Evolutionary conservation across 2,888 invertebrate genomes (phyloP), one percentile per base, ranked within the genome.

Genomic region (Eubasilissa splendida): DNA sequence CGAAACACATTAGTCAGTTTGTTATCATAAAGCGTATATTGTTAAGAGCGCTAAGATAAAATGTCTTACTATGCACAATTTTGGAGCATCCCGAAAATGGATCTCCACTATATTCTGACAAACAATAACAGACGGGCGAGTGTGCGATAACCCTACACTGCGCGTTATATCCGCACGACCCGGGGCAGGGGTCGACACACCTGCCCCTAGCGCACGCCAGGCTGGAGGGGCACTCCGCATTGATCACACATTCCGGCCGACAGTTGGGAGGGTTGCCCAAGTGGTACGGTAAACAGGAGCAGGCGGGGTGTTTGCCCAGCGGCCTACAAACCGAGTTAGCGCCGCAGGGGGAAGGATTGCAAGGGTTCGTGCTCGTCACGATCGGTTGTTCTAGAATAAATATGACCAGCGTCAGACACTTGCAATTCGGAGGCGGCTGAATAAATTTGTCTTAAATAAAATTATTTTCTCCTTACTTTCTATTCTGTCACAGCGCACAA

Each of bases 261-360:
- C 93, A 93, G 84, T 92, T 91, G 7, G 93, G 93, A 10, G 93
- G 90, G 78, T 92, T 88, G 71, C 94, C 93, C 82, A 92, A 89
- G 85, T 92, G 93, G 85, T 91, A 91, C 74, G 90, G 87, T 76
- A 90, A 86, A 85, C 93, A 93, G 83, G 93, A 91, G 85, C 93
- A 93, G 79, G 91, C 91, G 63, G 92, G 91, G 84, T 91, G 91
- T 56, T 88, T 88, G 83, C 89, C 89, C 42, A 90, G 87, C 7
- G 87, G 87, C 77, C 90, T 90, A 85, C 93, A 93, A 84, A 91
- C 89, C 3, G 93, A 92, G 86, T 93, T 93, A 9, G 93, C 91
- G 14, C 94, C 93, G 85, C 93, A 94, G 3, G 93, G 93, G 33
- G 92, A 90, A n/a, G 93, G 93, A 53, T 87, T 86, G 84, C 94